Conservation (phyloP, 2,113 vertebrate species). For the Narcine bancroftii region DNA sequence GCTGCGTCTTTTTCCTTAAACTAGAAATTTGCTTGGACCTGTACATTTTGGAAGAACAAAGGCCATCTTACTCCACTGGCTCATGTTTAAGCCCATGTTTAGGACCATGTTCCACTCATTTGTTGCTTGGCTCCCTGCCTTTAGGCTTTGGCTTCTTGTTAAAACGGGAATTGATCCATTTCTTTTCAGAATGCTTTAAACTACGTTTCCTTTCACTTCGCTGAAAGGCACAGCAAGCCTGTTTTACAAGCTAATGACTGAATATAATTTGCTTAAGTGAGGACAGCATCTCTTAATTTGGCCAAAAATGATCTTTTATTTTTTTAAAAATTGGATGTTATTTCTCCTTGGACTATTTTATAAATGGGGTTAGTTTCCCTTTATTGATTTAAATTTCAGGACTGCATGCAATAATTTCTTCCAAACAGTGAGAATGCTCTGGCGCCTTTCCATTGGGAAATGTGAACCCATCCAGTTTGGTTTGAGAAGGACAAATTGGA, state of each 20-base stretch:
- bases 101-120: conserved; percentile 17
- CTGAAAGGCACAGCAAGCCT: neutral
- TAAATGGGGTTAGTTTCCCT: neutral
- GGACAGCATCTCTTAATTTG: neutral
- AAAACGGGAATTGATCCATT: neutral
- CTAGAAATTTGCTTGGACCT: conserved; percentile 8
- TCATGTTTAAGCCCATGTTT: neutral
- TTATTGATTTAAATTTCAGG: neutral
- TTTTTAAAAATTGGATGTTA: neutral
- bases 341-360: neutral
- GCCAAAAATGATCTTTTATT: neutral
- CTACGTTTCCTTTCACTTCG: neutral
- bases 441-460: neutral
- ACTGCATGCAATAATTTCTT: neutral
- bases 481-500: neutral
- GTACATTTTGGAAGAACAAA: neutral
- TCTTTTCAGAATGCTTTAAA: conserved; percentile 3
- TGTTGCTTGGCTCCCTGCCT: neutral
- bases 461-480: neutral
- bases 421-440: neutral
- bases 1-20: conserved; percentile 25
- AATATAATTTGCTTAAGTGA: neutral
- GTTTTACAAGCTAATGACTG: neutral
- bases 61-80: neutral
- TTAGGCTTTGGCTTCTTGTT: neutral